Evolutionary conservation across 2,113 vertebrate genomes (phyloP).

Genomic region (Chloropsis hardwickii): DNA sequence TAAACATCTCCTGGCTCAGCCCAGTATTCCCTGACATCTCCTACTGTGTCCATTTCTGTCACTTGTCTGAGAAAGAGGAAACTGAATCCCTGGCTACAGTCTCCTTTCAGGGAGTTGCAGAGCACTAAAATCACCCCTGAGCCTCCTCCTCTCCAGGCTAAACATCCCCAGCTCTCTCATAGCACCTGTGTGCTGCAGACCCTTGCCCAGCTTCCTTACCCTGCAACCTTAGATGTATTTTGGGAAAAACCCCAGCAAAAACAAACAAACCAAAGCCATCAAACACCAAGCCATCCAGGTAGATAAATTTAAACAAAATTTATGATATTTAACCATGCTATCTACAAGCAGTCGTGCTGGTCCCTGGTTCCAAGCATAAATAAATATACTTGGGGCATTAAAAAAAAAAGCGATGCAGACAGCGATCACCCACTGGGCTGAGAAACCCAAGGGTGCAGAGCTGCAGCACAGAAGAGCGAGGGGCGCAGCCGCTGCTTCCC

Average conservation of each 20-base stretch:
- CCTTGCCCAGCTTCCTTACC: not conserved
- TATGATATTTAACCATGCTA: not conserved
- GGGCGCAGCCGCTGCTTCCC: not conserved
- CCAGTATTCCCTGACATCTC: not conserved
- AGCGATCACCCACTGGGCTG: not conserved
- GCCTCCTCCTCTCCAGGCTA: not conserved
- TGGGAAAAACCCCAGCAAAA: not conserved
- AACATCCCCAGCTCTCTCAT: not conserved
- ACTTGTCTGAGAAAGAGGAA: not conserved
- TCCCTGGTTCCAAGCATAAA: not conserved
- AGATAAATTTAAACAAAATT: not conserved
- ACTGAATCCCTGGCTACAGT: not conserved
- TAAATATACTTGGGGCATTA: not conserved
- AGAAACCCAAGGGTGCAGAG: not conserved
- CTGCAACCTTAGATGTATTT: not conserved
- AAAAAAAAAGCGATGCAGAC: accelerated
- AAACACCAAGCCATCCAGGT: not conserved
- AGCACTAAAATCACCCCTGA: not conserved
- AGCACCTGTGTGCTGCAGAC: not conserved
- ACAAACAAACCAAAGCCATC: too few species aligned
- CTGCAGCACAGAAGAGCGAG: not conserved
- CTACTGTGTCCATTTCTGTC: not conserved
- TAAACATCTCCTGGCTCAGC: not conserved
- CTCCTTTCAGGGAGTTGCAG: not conserved
- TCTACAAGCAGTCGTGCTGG: not conserved